Percentiles rank a stretch among this genome's conserved stretches.
Conservation (phyloP, 2,797 vertebrate species). For the Pipistrellus pygmaeus region DNA sequence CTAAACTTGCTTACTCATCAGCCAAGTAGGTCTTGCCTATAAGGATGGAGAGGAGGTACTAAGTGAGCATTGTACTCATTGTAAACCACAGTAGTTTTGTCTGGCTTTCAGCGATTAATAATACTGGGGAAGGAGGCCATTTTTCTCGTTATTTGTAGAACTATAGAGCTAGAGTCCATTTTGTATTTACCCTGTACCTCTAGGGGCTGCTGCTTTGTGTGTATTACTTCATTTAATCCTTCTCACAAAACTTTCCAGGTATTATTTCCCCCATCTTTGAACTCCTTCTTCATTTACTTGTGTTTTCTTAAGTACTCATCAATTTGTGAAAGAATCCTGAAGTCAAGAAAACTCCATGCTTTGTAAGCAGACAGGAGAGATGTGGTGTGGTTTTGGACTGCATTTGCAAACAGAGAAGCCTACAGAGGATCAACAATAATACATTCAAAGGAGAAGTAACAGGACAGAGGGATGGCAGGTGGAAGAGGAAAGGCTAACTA, state of each 20-base stretch:
- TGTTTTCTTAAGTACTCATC: conserved; percentile 36
- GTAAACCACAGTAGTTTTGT: neutral
- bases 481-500: neutral
- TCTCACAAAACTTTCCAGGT: neutral
- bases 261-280: neutral
- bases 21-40: conserved; percentile 4
- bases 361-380: conserved; percentile 2
- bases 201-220: neutral
- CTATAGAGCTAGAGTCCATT: neutral
- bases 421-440: neutral
- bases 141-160: conserved; percentile 15
- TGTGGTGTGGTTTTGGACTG: neutral
- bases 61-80: neutral
- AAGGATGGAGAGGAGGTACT: neutral
- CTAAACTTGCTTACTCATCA: conserved; percentile 36
- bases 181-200: neutral
- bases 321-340: neutral
- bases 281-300: neutral
- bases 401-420: neutral
- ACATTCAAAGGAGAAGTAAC: neutral
- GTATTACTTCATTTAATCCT: neutral
- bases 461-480: neutral
- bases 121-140: neutral
- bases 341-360: neutral
- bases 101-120: neutral